Evolutionary conservation across 2,888 invertebrate species (phyloP), one percentile per base, ranked within the genome.

Genomic region (Ernsta delagoae): DNA sequence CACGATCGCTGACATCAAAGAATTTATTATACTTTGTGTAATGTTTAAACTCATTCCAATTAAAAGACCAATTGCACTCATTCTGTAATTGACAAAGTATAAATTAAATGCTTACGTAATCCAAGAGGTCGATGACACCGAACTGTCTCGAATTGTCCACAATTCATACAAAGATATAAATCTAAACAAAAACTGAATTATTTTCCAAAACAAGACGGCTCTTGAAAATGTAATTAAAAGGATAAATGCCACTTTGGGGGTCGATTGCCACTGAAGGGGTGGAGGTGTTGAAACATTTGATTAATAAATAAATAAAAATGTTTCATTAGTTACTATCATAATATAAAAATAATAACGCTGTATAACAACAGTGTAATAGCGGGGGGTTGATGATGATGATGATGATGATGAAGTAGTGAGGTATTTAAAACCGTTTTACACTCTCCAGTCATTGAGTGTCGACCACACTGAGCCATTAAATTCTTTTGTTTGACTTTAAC

Each of bases 401-500:
- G 24, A 24, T 24, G 24, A 24, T 24, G 24, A 24, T 24, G 24
- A 24, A 24, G 3, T 24, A 24, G 24, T 24, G 24, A 24, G 24
- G 1, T 24, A 24, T 3, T 24, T 24, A n/a, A 36, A 5, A 1
- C 7, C 7, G 4, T 39, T 6, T 5, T 39, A 39, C 7, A 7
- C 36, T 39, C 4, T 56, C 36, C 36, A 34, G 36, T 56, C 56
- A 34, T 7, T 56, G 56, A 31, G 36, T 1, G 11, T n/a, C 9
- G n/a, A n/a, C 34, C 56, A 12, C 36, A n/a, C 31, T 6, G 9
- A 56, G 54, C 54, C 59, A 66, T 67, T 56, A 60, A 67, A 45
- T 36, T 67, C 60, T 56, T 67, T 67, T 67, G 67, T 67, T 66
- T 53, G 66, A 66, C 53, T 66, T 67, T 67, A 60, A 67, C 54